Percentiles rank a stretch among this genome's conserved stretches.
phyloP scores from a whole-genome alignment of 2,888 invertebrate genomes.

The Protophormia terraenovae region DNA sequence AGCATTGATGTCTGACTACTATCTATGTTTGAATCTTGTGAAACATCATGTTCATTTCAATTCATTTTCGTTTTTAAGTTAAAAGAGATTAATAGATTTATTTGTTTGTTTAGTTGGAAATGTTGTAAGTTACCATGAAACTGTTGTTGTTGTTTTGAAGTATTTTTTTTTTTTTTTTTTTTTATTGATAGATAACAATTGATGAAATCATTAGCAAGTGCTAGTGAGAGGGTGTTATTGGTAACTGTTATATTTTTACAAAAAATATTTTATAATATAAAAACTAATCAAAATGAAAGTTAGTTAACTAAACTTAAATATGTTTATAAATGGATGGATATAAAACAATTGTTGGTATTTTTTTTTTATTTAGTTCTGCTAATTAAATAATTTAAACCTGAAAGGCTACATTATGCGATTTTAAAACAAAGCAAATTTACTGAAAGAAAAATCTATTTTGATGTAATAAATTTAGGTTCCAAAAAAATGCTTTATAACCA shows the following conservation, averaged over 20 bases:
- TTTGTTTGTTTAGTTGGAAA: background rate
- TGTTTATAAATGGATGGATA: too few relatives aligned
- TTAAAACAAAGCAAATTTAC: too few relatives aligned
- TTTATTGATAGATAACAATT: background rate
- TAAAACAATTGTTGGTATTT: too few relatives aligned
- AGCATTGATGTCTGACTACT: background rate
- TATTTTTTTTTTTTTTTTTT: background rate
- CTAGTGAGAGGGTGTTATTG: background rate
- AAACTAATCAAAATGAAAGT: background rate
- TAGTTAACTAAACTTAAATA: too few relatives aligned
- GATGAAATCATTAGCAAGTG: slow-evolving; percentile 24
- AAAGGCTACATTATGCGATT: too few relatives aligned
- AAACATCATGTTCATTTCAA: slow-evolving; percentile 28
- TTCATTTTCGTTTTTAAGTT: slow-evolving; percentile 4
- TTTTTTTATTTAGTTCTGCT: too few relatives aligned
- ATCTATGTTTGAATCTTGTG: slow-evolving; percentile 19
- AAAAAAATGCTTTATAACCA: too few relatives aligned
- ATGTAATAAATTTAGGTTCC: too few relatives aligned
- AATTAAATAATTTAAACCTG: too few relatives aligned
- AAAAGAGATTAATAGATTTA: slow-evolving; percentile 23
- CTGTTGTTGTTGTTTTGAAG: background rate
- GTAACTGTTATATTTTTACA: background rate
- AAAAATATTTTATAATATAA: too few relatives aligned
- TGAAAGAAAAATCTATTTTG: too few relatives aligned
- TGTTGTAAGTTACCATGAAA: background rate